Conservation (phyloP, 2,113 vertebrate species). For the Oreochromis niloticus region DNA sequence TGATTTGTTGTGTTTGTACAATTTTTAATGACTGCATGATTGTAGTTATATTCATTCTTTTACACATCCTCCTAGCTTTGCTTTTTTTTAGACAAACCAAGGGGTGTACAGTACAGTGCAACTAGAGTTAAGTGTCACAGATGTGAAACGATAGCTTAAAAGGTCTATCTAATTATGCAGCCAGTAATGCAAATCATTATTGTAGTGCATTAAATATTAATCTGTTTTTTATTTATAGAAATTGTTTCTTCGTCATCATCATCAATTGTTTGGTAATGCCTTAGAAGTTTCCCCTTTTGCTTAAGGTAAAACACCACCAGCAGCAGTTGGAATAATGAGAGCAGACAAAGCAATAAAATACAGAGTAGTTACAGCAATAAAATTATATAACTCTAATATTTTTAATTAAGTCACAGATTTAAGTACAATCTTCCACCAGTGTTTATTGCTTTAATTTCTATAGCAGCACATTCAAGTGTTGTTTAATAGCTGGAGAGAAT, state of each 20-base stretch:
- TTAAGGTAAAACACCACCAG: neutral
- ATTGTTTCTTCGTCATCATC: neutral
- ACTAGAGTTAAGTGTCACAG: neutral
- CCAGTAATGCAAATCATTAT: constrained; percentile 1
- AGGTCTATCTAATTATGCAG: neutral
- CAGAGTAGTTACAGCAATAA: neutral
- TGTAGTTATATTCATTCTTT: neutral
- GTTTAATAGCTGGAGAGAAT: neutral
- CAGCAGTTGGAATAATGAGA: neutral
- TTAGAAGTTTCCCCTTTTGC: neutral
- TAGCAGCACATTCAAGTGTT: neutral
- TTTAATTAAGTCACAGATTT: constrained; percentile 36
- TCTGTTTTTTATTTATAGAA: neutral
- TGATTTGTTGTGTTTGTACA: neutral
- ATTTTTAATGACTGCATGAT: neutral
- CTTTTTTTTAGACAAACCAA: neutral
- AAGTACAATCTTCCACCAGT: neutral
- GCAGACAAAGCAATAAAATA: constrained; percentile 2
- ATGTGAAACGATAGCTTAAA: neutral
- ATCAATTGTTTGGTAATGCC: neutral
- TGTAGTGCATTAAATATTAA: constrained; percentile 8
- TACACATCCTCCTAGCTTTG: neutral
- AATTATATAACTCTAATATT: constrained; percentile 10
- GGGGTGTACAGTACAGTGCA: neutral
- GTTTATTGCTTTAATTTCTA: constrained; percentile 27